Evolutionary conservation across 2,888 invertebrate species (phyloP).

Genomic region (Bellardia bayeri): DNA sequence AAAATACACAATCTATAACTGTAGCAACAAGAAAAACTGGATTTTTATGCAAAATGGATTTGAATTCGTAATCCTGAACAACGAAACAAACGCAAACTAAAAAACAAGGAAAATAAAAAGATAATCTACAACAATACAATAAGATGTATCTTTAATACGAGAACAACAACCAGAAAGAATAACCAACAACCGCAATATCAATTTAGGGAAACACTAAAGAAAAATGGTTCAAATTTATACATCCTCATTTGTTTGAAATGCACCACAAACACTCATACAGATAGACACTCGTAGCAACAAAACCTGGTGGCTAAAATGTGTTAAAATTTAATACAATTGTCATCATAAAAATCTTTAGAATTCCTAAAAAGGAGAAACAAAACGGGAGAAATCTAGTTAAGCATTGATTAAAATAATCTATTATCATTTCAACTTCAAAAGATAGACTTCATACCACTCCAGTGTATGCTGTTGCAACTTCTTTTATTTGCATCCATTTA

Average conservation of each 20-base stretch:
- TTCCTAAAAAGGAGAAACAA: background rate
- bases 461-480: background rate
- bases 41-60: constrained; percentile 73
- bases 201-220: constrained; percentile 30
- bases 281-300: background rate
- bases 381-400: constrained; percentile 22
- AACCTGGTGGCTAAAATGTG: constrained; percentile 23
- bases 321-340: constrained; percentile 54
- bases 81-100: constrained; percentile 22
- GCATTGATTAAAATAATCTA: constrained; percentile 67
- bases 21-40: constrained; percentile 57
- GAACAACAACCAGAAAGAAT: constrained; percentile 4
- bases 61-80: constrained; percentile 61
- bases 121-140: constrained; percentile 13
- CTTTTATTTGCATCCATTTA: background rate
- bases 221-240: constrained; percentile 24
- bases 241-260: constrained; percentile 8
- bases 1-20: constrained; percentile 61
- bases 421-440: constrained; percentile 16
- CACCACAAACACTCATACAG: background rate
- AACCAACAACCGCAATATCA: constrained; percentile 40
- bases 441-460: background rate
- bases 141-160: constrained; percentile 15
- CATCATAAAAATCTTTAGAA: constrained; percentile 37
- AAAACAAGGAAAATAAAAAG: constrained; percentile 14